Base-by-base conservation (phyloP, 2,888 invertebrate genomes). In the Lydus trimaculatus region DNA sequence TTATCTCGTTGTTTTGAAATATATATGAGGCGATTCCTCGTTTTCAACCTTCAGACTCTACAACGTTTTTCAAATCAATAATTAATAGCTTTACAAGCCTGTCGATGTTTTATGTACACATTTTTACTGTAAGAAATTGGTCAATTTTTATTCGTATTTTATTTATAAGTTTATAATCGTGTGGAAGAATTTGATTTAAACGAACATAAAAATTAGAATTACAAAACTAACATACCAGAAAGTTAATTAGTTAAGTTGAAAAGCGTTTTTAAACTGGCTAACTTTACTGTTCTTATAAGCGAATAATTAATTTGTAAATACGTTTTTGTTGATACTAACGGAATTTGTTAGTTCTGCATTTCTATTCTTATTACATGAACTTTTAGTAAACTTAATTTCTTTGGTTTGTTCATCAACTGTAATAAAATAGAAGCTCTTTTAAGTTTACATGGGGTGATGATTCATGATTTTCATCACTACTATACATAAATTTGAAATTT, bases 211-310 rank as follows among this genome's bases (percentile, higher is more conserved):
- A 72, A 72, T 70, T 67, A 70, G 68, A 73, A 71, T 72, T 71
- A 71, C 73, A 62, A 61, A 72, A 72, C 72, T 69, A 75, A 76
- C 75, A 71, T 73, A 69, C 70, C 65, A 61, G 65, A 59, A 61
- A 72, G 67, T 74, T 73, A 74, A 76, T 76, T 75, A 75, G 72
- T 69, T 52, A 70, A 64, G 63, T 43, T 70, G 74, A 72, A 74
- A 56, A 73, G 72, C 71, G 72, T 71, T 72, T 72, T 71, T 64
- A 67, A 75, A 73, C 64, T 64, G 64, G 25, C 15, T 15, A 70
- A 72, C 61, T 74, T 72, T 68, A 43, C 69, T 68, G 65, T 71
- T 64, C 25, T 56, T 60, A 64, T 61, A 66, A 69, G 61, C 67
- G 71, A 68, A 71, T 71, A 69, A 68, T 73, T 73, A 73, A 71